A percentile compares a stretch with the other conserved stretches of the same genome.
Conservation (phyloP, 2,113 vertebrate genomes). For the Odobenus rosmarus region DNA sequence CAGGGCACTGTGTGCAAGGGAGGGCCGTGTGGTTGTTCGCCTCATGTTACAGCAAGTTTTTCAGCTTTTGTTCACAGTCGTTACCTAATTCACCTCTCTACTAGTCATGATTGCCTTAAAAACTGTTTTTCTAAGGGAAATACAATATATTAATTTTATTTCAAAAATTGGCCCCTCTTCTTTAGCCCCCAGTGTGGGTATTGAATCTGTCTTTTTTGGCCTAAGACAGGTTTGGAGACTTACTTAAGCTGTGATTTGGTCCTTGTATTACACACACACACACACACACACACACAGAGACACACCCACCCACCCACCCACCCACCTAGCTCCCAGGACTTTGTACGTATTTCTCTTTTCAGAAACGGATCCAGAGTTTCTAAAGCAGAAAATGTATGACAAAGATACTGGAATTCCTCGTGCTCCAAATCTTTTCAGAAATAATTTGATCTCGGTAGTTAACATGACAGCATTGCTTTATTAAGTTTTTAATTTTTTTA, state of each 20-base stretch:
- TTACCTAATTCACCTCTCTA: background rate
- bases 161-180: background rate
- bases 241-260: background rate
- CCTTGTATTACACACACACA: background rate
- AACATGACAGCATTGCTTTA: background rate
- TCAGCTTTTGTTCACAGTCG: conserved; percentile 4
- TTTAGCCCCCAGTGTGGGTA: background rate
- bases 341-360: background rate
- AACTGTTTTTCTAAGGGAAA: background rate
- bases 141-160: background rate
- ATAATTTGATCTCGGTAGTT: background rate
- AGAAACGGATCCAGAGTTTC: background rate
- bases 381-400: background rate
- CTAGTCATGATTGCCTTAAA: background rate
- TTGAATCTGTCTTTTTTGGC: background rate
- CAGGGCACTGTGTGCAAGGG: background rate
- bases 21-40: background rate
- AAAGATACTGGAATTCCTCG: background rate
- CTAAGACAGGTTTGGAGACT: background rate
- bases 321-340: background rate
- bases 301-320: too few species aligned
- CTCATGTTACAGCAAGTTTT: background rate
- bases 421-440: conserved; percentile 7
- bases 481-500: background rate
- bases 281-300: too few species aligned